Percentiles rank a stretch among this genome's conserved stretches.
Evolutionary conservation across 2,888 invertebrate species (phyloP).

Genomic region (Andrena hattorfiana): DNA sequence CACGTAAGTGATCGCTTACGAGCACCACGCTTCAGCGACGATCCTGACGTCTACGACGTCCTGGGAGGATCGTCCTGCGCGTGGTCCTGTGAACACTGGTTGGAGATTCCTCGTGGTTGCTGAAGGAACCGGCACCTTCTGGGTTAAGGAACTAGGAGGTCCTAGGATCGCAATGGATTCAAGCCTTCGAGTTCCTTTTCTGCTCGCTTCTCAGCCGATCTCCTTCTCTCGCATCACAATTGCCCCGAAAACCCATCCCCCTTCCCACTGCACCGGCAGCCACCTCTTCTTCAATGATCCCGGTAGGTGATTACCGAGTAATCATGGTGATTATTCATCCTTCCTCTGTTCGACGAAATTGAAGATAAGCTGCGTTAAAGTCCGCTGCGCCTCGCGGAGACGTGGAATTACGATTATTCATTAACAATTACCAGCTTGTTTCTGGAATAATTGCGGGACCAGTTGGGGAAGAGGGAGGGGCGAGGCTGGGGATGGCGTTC

Average conservation of each 20-base stretch:
- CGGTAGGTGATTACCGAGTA: too few relatives aligned
- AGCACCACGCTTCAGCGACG: constrained; percentile 63
- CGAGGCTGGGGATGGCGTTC: neutral
- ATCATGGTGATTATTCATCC: neutral
- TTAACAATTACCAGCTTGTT: constrained; percentile 29
- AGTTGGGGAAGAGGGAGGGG: neutral
- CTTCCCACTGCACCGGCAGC: too few relatives aligned
- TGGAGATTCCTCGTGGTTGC: neutral
- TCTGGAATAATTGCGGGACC: constrained; percentile 13
- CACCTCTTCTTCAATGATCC: too few relatives aligned
- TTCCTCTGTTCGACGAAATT: constrained; percentile 7
- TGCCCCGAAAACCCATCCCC: too few relatives aligned
- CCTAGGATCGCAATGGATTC: neutral
- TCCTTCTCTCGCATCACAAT: too few relatives aligned
- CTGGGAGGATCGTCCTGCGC: constrained; percentile 24
- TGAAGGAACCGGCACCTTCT: constrained; percentile 8
- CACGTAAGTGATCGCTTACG: constrained; percentile 67
- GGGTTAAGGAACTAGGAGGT: neutral
- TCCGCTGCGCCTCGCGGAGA: neutral
- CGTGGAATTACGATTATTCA: constrained; percentile 29
- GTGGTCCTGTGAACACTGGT: too few relatives aligned
- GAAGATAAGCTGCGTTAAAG: constrained; percentile 17
- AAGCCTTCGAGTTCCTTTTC: neutral
- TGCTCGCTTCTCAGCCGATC: neutral
- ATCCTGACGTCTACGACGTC: constrained; percentile 44